Evolutionary conservation across 2,113 vertebrate genomes (phyloP), one percentile per base, ranked within the genome.

Genomic region (Hucho hucho): DNA sequence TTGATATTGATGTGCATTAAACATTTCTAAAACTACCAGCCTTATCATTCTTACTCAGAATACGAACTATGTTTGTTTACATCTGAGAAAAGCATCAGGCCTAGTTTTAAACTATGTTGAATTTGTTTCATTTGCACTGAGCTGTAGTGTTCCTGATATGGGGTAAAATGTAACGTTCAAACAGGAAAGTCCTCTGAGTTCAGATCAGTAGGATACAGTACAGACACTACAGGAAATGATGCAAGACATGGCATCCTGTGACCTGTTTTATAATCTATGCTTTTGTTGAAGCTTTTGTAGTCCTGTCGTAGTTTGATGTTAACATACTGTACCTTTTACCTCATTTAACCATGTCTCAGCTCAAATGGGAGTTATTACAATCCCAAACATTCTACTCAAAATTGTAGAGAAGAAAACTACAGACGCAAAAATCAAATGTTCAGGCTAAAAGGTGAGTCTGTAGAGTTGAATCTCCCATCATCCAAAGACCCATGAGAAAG

Each of bases 361-460:
- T 56, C 16, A 18, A 20, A 20, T 56, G 13, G 53, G 16, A 20
- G 16, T 56, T 14, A 56, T 20, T 20, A 56, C 14, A 56, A 20
- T 14, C 14, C 53, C 53, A 56, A 56, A 56, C 16, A 20, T 18
- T 20, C 37, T 43, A 11, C 37, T 43, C 25, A 32, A 18, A 16
- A 16, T 43, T 20, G n/a, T 32, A 32, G 29, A 43, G 43, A 22
- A n/a, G 66, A 24, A 63, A 22, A n/a, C 18, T 69, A 69, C 11
- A 47, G 20, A 22, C 4, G 12, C 2, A 59, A 28, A 87, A 84
- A 87, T 86, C 81, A 72, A 87, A 83, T 81, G 89, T 90, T 69
- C 78, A 85, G 88, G 89, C 84, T 86, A 90, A 90, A 12, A 91
- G 86, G 86, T 89, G 84, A 53, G 9, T 49, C 75, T 68, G 65